phyloP scores from a whole-genome alignment of 2,797 vertebrate species.

The Sandelia bainsii region DNA sequence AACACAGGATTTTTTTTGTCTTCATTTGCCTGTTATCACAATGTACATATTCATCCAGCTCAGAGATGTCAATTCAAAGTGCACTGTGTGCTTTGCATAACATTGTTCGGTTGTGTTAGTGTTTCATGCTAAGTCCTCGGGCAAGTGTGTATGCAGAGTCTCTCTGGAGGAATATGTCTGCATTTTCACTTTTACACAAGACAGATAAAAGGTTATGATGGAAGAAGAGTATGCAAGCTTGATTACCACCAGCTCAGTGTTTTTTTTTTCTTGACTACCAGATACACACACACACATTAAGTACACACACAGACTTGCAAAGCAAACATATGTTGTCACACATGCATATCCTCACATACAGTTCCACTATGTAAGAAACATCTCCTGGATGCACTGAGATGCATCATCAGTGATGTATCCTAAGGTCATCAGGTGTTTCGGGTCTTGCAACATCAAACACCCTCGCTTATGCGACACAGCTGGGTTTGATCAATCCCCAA shows the following conservation, averaged over 20 bases:
- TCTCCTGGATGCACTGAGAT: background rate
- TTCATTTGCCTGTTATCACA: background rate
- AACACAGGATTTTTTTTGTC: no score
- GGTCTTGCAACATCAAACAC: background rate
- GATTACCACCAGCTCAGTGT: conserved; percentile 32
- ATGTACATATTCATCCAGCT: background rate
- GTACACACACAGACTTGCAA: background rate
- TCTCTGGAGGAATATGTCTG: conserved; percentile 43
- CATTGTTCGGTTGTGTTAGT: conserved; percentile 15
- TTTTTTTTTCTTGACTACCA: conserved; percentile 7
- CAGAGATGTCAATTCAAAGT: background rate
- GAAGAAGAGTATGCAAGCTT: conserved; percentile 36
- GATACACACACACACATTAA: conserved; percentile 3
- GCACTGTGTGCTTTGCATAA: conserved; percentile 12
- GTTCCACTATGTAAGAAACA: no score
- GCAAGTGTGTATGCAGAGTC: conserved; percentile 36
- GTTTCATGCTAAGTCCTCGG: conserved; percentile 47
- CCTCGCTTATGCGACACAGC: background rate
- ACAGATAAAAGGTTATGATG: conserved; percentile 41
- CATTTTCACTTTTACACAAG: conserved; percentile 32
- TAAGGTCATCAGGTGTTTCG: background rate
- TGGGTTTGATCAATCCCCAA: no score
- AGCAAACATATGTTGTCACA: background rate
- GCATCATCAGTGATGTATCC: background rate
- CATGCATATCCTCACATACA: background rate